These are phyloP conservation scores for Palythoa grandis DNA, from an alignment of 92 coral and sea anemone genomes.

Conservation along the genomic window DNA sequence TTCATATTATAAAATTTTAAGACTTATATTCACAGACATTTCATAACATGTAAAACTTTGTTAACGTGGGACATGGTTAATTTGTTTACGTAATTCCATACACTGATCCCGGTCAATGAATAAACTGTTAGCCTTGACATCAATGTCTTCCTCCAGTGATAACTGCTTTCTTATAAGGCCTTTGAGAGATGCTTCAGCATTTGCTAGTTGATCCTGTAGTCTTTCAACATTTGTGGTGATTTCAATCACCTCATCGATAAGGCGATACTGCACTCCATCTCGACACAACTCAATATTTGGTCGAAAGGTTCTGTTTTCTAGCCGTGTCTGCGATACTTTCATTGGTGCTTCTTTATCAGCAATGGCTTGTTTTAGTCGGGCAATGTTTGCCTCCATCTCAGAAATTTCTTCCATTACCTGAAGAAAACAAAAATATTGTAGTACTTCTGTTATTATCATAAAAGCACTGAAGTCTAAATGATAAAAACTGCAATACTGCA, in stretches of 20 bases:
- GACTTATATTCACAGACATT: not conserved
- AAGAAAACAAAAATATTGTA: not conserved
- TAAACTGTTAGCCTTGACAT: slow-evolving; percentile 86
- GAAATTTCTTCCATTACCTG: slow-evolving; percentile 94
- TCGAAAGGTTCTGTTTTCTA: slow-evolving; percentile 92
- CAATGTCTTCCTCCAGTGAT: slow-evolving; percentile 94
- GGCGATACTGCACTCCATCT: slow-evolving; percentile 94
- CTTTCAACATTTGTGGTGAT: slow-evolving; percentile 86
- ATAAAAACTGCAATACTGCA: too few relatives aligned
- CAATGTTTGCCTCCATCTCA: slow-evolving; percentile 93
- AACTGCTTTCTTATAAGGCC: slow-evolving; percentile 91
- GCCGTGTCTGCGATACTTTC: slow-evolving; percentile 94
- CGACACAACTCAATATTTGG: slow-evolving; percentile 98
- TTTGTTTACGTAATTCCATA: slow-evolving; percentile 93
- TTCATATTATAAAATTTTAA: not conserved
- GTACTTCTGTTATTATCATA: not conserved
- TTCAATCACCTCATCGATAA: slow-evolving; percentile 85
- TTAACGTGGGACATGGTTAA: slow-evolving; percentile 86
- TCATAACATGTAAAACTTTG: not conserved
- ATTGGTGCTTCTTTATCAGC: slow-evolving; percentile 92
- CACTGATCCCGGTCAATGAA: slow-evolving; percentile 93
- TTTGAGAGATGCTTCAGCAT: slow-evolving; percentile 86
- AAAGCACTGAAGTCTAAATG: not conserved
- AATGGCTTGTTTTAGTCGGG: slow-evolving; percentile 84
- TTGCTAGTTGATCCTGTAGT: slow-evolving; percentile 76